Evolutionary conservation across 2,797 vertebrate genomes (phyloP), one percentile per base, ranked within the genome.

Genomic region (Stomatorhinus walkeri): DNA sequence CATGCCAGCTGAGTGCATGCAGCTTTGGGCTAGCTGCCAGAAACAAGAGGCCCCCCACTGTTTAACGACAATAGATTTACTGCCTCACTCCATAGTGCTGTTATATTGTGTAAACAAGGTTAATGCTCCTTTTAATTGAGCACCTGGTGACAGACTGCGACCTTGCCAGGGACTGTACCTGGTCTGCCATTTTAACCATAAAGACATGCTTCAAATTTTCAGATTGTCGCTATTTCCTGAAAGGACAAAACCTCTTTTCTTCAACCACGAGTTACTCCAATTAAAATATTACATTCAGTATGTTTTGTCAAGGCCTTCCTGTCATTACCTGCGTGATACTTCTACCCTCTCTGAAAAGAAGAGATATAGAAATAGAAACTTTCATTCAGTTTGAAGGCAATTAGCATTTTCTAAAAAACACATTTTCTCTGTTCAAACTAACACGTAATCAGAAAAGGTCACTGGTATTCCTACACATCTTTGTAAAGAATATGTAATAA

Each of bases 21-120:
- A 91, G 94, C 94, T 89, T n/a, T 90, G 89, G 94, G 97, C 97
- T 96, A 96, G 89, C 95, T 94, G 98, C 97, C 97, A 98, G 96
- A 92, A 3, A 91, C 94, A 95, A 93, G 93, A 92, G 90, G 96
- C 96, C 95, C 96, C 96, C 97, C 96, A 95, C 97, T 97, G 97
- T 96, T 98, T 98, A 97, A 98, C 95, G 96, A 97, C 97, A 97
- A 96, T 96, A 97, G 95, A 97, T 97, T 97, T 97, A 97, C 97
- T 96, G 96, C 96, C 95, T 93, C 95, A 93, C 95, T 96, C 96
- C 94, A 94, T 96, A 97, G 95, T 95, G 96, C 95, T 95, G 95
- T 95, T 97, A 96, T 97, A 97, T 97, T 97, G 97, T 97, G 97
- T 97, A 98, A 98, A 98, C 96, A 98, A 98, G 97, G 96, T 97